Evolutionary conservation across 1,140 invertebrate genomes (phyloP).

Genomic region (Tachypleus tridentatus): DNA sequence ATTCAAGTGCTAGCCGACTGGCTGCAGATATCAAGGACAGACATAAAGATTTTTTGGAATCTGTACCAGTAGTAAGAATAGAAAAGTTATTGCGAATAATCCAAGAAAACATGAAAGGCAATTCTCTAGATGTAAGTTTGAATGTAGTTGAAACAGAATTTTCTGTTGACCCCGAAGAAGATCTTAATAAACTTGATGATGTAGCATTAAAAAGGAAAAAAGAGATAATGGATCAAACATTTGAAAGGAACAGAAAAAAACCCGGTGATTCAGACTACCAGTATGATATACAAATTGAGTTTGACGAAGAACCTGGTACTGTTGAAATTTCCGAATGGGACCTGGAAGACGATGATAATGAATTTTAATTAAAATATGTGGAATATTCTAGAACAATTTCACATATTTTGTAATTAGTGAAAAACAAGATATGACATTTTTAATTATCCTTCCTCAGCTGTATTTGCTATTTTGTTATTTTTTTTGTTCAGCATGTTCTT

Average conservation of each 20-base stretch:
- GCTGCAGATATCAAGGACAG: conserved; percentile 28
- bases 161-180: conserved; percentile 36
- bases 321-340: conserved; percentile 18
- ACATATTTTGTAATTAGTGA: no score
- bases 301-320: conserved; percentile 22
- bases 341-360: conserved; percentile 6
- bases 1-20: conserved; percentile 25
- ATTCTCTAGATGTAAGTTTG: conserved; percentile 24
- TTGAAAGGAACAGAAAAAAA: conserved; percentile 35
- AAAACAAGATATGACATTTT: no score
- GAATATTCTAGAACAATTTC: no score
- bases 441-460: no score
- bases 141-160: conserved; percentile 25
- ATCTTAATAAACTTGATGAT: conserved; percentile 39
- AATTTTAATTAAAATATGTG: not conserved
- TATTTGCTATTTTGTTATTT: no score
- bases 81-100: conserved; percentile 26
- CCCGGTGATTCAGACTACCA: conserved; percentile 36
- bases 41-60: conserved; percentile 28
- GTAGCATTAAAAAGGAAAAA: conserved; percentile 36
- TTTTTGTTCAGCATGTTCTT: no score
- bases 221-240: conserved; percentile 36
- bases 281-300: conserved; percentile 38
- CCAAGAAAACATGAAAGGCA: conserved; percentile 28
- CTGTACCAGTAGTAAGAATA: conserved; percentile 24